Conservation (phyloP, 2,888 invertebrate genomes). For the Phragmatobia fuliginosa region DNA sequence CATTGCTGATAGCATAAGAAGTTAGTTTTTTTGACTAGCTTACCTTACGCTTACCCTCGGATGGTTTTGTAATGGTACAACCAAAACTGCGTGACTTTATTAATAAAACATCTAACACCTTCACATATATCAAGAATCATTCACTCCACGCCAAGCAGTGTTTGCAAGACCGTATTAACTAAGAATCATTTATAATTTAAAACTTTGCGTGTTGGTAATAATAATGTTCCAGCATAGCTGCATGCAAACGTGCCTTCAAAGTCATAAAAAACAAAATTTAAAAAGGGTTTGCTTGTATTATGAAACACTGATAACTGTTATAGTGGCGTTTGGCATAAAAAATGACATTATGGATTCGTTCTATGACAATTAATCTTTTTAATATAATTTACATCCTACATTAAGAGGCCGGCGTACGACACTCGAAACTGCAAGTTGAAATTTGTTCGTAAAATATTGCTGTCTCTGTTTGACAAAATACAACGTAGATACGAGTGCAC, state of each 20-base stretch:
- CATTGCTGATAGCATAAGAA: too few relatives aligned
- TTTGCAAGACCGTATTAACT: slow-evolving; percentile 33
- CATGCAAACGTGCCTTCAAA: slow-evolving; percentile 27
- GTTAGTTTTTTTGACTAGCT: too few relatives aligned
- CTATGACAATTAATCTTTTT: not conserved
- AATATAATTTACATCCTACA: too few relatives aligned
- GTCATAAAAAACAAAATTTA: slow-evolving; percentile 18
- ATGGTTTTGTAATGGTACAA: too few relatives aligned
- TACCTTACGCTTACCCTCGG: too few relatives aligned
- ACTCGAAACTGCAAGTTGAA: too few relatives aligned
- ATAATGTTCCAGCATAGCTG: slow-evolving; percentile 32
- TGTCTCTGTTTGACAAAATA: too few relatives aligned
- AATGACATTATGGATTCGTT: not conserved
- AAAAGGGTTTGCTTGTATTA: slow-evolving; percentile 20
- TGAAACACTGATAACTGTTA: not conserved
- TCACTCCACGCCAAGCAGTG: slow-evolving; percentile 2
- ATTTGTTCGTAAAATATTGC: too few relatives aligned
- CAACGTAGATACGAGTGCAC: too few relatives aligned
- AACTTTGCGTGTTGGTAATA: slow-evolving; percentile 38
- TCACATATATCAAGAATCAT: not conserved
- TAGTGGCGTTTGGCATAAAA: not conserved
- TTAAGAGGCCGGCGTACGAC: too few relatives aligned
- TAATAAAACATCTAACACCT: not conserved
- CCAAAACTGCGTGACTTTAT: too few relatives aligned
- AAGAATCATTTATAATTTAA: slow-evolving; percentile 40